Percentiles rank a stretch among this genome's conserved stretches.
Conservation (phyloP, 2,797 vertebrate species). For the Dallia pectoralis region DNA sequence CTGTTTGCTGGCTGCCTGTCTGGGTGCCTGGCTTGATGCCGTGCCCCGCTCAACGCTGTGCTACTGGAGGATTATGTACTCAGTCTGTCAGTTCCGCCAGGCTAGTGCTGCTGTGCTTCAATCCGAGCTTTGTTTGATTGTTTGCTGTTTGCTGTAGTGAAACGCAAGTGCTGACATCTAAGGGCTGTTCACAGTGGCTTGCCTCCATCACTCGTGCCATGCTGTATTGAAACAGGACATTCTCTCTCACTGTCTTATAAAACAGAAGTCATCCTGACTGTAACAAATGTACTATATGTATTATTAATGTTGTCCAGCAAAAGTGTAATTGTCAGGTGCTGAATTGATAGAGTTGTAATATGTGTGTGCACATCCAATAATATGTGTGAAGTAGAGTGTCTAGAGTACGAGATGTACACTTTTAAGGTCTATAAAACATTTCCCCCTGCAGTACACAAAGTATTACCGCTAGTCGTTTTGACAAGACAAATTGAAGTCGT, state of each 20-base stretch:
- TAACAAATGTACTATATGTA: too few species aligned
- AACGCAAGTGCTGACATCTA: conserved; percentile 6
- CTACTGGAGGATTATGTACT: conserved; percentile 9
- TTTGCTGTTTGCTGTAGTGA: conserved; percentile 12
- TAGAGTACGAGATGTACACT: neutral
- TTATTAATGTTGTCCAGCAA: too few species aligned
- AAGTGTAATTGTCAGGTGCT: too few species aligned
- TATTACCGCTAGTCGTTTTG: neutral
- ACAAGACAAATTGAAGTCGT: conserved; percentile 22
- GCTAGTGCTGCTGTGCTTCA: conserved; percentile 3
- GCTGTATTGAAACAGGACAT: neutral
- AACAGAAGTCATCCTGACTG: neutral
- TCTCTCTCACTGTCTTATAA: conserved; percentile 7
- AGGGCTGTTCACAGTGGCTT: neutral
- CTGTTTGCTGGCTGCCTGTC: neutral
- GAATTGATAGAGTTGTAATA: neutral
- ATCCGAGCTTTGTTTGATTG: neutral
- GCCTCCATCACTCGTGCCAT: neutral
- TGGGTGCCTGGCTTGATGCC: neutral
- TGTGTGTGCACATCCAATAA: neutral
- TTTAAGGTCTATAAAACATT: neutral
- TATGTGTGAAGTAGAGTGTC: neutral
- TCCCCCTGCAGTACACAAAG: neutral
- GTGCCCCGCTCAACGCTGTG: neutral
- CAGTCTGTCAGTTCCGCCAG: conserved; percentile 1